Evolutionary conservation across 2,888 invertebrate species (phyloP), one percentile per base, ranked within the genome.

Genomic region (Lissonota sp.): DNA sequence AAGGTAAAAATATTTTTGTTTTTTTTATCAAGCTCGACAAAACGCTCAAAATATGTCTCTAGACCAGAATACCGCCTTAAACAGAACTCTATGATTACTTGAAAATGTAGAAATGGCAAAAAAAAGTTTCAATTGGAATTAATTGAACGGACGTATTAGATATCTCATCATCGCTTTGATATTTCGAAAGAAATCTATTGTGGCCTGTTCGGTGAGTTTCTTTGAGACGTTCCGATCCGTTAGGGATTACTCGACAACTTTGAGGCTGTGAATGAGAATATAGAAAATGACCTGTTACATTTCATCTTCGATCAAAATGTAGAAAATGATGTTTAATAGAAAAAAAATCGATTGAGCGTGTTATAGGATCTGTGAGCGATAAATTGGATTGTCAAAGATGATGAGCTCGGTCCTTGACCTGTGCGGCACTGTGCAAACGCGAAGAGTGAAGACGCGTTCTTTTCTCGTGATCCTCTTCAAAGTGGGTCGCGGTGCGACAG

Each of bases 331-430:
- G 55, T 10, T 53, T 6, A 10, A 26, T 26, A 26, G 26, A 69
- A 69, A 69, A 75, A 10, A 60, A 55, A 53, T 12, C 5, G 14
- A 14, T 60, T 12, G 42, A 66, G 44, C 26, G 26, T 26, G 26
- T 26, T 3, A 66, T 44, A 73, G 44, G 58, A 14, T 58, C 14
- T 12, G 57, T 66, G 57, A 14, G 40, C 16, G 26, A 51, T 39
- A 60, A 71, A 71, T 69, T 63, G 70, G 42, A 70, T 57, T 42
- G 57, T 71, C 42, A 44, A 55, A n/a, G 39, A 42, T 44, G 39
- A 6, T 53, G 4, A 14, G 26, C 64, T 6, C 39, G 78, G 79
- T 82, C 60, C 4, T 74, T 51, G 75, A 79, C 64, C 79, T 58
- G 1, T 26, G 26, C 26, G 26, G 26, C 26, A 3, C 26, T 3